These are phyloP conservation scores for Fissipunctia ypsillon DNA, from an alignment of 2,888 invertebrate species.

Conservation along the genomic window DNA sequence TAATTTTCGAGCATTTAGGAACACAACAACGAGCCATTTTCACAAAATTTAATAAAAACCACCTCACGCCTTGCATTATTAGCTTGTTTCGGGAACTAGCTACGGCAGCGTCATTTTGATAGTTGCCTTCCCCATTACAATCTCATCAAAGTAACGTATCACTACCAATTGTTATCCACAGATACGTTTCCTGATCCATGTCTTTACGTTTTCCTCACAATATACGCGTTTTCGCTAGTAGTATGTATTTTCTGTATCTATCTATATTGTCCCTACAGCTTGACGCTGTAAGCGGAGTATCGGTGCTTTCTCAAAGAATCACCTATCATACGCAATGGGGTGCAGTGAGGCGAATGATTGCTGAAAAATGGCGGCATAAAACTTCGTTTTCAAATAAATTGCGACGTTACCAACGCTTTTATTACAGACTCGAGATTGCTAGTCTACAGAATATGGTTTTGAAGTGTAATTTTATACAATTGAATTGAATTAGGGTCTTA, in stretches of 20 bases:
- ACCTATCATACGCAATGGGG: conserved; percentile 78
- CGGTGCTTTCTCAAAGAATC: conserved; percentile 55
- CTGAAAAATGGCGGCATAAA: conserved; percentile 81
- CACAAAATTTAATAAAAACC: too few relatives aligned
- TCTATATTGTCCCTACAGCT: neutral
- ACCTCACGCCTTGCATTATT: too few relatives aligned
- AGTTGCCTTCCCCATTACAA: too few relatives aligned
- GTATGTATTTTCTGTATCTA: conserved; percentile 4
- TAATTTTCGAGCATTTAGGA: too few relatives aligned
- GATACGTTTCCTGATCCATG: too few relatives aligned
- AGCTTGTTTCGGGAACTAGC: too few relatives aligned
- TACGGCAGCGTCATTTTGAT: too few relatives aligned
- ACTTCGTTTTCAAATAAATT: conserved; percentile 75
- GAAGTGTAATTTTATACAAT: conserved; percentile 58
- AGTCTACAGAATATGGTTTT: conserved; percentile 48
- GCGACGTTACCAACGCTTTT: conserved; percentile 71
- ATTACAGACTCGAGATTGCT: conserved; percentile 54
- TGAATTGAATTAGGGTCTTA: conserved; percentile 51
- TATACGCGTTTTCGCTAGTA: too few relatives aligned
- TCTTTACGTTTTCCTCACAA: too few relatives aligned
- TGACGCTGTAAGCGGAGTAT: conserved; percentile 37
- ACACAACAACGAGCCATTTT: too few relatives aligned
- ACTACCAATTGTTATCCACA: too few relatives aligned
- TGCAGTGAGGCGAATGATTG: conserved; percentile 81
- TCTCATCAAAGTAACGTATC: too few relatives aligned